Evolutionary conservation across 2,888 invertebrate genomes (phyloP), one percentile per base, ranked within the genome.

Genomic region (Cabera pusaria): DNA sequence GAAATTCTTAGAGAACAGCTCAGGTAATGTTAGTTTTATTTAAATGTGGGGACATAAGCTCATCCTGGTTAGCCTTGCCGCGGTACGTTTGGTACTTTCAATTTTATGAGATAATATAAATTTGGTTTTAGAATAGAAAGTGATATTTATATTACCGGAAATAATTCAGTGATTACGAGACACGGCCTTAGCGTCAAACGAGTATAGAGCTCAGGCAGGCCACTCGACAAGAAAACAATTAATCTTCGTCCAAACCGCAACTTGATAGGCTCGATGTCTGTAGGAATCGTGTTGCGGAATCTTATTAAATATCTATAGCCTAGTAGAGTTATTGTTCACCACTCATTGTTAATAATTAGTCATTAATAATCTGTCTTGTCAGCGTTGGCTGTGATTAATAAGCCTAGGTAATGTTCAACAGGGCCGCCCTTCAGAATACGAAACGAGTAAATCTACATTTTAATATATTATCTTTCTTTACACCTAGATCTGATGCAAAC

Each of bases 231-330:
- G 53, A 64, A 68, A 56, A 64, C 64, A 62, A 85, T 85, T 79
- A 77, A 85, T 86, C 84, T 76, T 80, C 76, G 81, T 83, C 85
- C 67, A 69, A 73, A 67, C 64, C 47, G 66, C 66, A 64, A 67
- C 67, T 65, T 69, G 78, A 77, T 79, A 76, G 71, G 64, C 59
- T 63, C 69, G 70, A 72, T 73, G 74, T 69, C 66, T 70, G 66
- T 63, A 70, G 77, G 72, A 75, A 73, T 75, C 72, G 71, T 78
- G 80, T 80, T 77, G 72, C 75, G 72, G 76, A 77, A 81, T 84
- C 74, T 76, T 80, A 77, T 81, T 77, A 72, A 78, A 74, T 77
- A 73, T 73, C 69, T 72, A 70, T 68, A 71, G 67, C 63, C 64
- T 58, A 58, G 50, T 57, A 54, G 54, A 65, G 67, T 69, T 72